Conservation (phyloP, 2,888 invertebrate genomes). For the Heterodera filipjevi region DNA sequence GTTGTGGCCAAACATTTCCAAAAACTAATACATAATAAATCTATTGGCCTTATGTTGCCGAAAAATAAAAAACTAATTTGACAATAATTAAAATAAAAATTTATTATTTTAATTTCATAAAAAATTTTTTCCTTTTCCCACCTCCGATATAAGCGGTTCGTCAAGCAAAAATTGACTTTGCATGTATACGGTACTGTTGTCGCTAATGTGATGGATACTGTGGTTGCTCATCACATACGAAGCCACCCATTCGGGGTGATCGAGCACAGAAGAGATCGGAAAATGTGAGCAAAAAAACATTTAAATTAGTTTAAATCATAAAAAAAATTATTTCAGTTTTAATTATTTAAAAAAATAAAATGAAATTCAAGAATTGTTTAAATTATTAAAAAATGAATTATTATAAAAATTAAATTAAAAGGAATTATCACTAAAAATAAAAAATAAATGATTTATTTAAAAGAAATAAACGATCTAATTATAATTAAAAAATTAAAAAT, state of each 20-base stretch:
- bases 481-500: slow-evolving; percentile 20
- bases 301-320: not conserved
- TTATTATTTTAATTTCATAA: no score
- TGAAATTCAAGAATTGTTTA: no score
- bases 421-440: not conserved
- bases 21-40: no score
- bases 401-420: not conserved
- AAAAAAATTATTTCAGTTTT: not conserved
- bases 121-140: slow-evolving; percentile 26
- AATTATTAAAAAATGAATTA: no score
- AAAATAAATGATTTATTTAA: not conserved
- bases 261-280: not conserved
- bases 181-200: not conserved
- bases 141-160: slow-evolving; percentile 54
- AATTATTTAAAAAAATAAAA: not conserved
- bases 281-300: not conserved
- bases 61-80: no score
- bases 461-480: not conserved
- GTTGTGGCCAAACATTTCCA: no score
- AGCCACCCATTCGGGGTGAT: not conserved
- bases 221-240: not conserved
- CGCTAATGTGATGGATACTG: slow-evolving; percentile 29
- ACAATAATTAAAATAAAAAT: no score
- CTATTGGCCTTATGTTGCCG: no score
- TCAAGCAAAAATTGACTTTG: slow-evolving; percentile 48